phyloP scores from a whole-genome alignment of 2,888 invertebrate species.

The Limnephilus rhombicus region DNA sequence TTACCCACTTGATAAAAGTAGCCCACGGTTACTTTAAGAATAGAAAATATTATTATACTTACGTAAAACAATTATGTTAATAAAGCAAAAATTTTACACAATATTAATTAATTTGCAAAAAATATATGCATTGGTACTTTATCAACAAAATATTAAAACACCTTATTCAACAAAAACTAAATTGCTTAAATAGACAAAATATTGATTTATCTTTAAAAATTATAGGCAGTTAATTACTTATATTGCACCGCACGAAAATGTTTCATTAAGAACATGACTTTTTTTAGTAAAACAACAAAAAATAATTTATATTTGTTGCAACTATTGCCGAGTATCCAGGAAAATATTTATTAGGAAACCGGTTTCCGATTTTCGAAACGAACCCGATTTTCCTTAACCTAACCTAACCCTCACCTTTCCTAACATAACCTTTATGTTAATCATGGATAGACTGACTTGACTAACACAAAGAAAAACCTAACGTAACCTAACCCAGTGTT shows the following conservation, averaged over 20 bases:
- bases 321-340: background rate
- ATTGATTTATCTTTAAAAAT: background rate
- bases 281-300: background rate
- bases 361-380: too few species aligned
- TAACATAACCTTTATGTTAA: background rate
- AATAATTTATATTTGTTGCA: background rate
- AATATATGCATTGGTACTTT: background rate
- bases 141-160: background rate
- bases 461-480: too few species aligned
- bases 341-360: background rate
- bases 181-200: background rate
- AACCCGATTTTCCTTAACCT: too few species aligned
- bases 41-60: background rate
- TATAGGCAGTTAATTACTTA: background rate
- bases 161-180: background rate
- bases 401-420: too few species aligned
- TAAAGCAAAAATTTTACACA: background rate
- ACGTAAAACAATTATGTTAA: background rate
- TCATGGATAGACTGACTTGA: too few species aligned
- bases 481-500: background rate
- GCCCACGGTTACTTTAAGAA: background rate
- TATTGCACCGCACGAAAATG: slow-evolving; percentile 19
- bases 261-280: background rate
- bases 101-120: background rate
- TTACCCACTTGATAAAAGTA: background rate